These are phyloP conservation scores for Amphiprion percula DNA, from an alignment of 2,113 vertebrate genomes.

Conservation along the genomic window DNA sequence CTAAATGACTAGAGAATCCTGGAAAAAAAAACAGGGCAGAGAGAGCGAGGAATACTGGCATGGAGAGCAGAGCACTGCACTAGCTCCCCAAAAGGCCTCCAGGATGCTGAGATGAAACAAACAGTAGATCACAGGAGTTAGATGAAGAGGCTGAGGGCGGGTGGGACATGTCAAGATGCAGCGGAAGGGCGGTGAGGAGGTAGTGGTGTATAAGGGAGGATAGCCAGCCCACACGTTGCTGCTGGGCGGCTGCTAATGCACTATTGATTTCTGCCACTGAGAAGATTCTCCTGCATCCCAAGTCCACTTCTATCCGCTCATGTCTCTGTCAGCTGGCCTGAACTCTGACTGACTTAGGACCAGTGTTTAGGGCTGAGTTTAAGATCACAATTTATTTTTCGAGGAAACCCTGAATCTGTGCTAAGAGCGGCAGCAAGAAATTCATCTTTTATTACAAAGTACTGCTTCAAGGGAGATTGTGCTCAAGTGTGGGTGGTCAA, in stretches of 20 bases:
- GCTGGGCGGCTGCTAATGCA: slow-evolving; percentile 61
- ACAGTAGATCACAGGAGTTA: slow-evolving; percentile 64
- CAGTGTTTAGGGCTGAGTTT: slow-evolving; percentile 14
- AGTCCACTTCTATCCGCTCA: slow-evolving; percentile 35
- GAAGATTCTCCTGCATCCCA: slow-evolving; percentile 40
- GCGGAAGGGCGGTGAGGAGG: slow-evolving; percentile 33
- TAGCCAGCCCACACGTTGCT: slow-evolving; percentile 51
- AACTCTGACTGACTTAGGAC: slow-evolving; percentile 26
- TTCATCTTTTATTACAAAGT: slow-evolving; percentile 31
- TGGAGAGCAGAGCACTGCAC: slow-evolving; percentile 27
- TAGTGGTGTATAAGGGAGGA: slow-evolving; percentile 36
- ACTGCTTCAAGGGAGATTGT: neutral
- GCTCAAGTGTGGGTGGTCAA: slow-evolving; percentile 1
- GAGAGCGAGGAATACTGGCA: slow-evolving; percentile 31
- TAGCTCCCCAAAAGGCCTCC: slow-evolving; percentile 53
- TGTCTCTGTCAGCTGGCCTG: slow-evolving; percentile 23
- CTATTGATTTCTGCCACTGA: slow-evolving; percentile 72
- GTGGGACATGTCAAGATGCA: slow-evolving; percentile 60
- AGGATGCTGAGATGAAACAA: slow-evolving; percentile 64
- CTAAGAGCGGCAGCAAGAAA: neutral
- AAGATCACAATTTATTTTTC: slow-evolving; percentile 9
- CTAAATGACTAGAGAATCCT: slow-evolving; percentile 49
- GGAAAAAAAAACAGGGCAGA: slow-evolving; percentile 35
- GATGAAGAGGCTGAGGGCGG: slow-evolving; percentile 62
- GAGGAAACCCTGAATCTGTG: neutral